Percentiles rank a stretch among this genome's conserved stretches.
These are phyloP conservation scores for Hippopotamyrus pictus DNA, from an alignment of 2,797 vertebrate genomes.

Conservation along the genomic window DNA sequence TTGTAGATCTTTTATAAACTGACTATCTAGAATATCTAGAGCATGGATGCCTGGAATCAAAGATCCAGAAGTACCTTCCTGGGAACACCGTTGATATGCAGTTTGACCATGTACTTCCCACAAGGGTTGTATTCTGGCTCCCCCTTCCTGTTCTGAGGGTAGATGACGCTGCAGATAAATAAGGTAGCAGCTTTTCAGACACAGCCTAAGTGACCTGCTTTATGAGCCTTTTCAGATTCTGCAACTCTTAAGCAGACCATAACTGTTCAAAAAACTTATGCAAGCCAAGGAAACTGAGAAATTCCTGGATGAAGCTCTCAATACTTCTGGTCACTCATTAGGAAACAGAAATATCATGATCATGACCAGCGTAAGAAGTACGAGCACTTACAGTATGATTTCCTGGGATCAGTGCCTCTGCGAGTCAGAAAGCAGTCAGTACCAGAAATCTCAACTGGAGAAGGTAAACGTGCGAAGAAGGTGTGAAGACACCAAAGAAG, in stretches of 20 bases:
- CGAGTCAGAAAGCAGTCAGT: neutral
- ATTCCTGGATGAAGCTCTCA: neutral
- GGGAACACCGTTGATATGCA: conserved; percentile 96
- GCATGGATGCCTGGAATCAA: neutral
- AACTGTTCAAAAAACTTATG: neutral
- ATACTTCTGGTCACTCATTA: neutral
- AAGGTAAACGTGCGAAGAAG: neutral
- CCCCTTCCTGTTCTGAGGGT: conserved; percentile 91
- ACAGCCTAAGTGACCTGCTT: conserved; percentile 13
- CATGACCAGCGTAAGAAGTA: neutral
- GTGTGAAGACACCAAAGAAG: neutral
- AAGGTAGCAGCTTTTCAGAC: neutral
- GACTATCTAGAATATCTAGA: neutral
- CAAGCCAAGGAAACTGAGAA: neutral
- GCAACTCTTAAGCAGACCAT: neutral
- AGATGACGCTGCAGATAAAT: conserved; percentile 78
- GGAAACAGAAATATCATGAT: neutral
- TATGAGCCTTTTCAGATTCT: neutral
- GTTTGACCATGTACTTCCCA: conserved; percentile 98
- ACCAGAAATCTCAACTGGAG: neutral
- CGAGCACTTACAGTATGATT: neutral
- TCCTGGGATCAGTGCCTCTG: neutral
- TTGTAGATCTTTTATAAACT: neutral
- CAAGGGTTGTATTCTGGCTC: conserved; percentile 96
- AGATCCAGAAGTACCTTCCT: conserved; percentile 73